Evolutionary conservation across 2,888 invertebrate species (phyloP).

Genomic region (Galeopsomyia nigrocyanea): DNA sequence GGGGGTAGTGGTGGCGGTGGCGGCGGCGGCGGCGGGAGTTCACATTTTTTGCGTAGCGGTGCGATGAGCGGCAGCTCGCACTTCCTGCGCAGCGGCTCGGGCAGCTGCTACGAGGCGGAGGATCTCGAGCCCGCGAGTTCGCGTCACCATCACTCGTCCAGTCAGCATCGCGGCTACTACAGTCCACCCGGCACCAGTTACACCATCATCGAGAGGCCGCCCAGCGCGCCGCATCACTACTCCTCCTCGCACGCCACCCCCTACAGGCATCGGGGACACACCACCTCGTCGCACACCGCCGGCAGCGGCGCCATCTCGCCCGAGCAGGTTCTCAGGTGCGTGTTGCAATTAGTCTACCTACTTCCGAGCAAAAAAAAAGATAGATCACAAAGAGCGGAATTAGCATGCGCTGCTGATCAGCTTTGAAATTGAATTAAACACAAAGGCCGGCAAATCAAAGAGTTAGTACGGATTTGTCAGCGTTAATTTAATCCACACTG

Average conservation of each 20-base stretch:
- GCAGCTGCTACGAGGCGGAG: constrained; percentile 66
- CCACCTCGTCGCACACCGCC: constrained; percentile 48
- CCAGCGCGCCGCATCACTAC: constrained; percentile 80
- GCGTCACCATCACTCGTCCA: constrained; percentile 70
- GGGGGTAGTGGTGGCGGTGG: constrained; percentile 65
- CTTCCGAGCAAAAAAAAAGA: no score
- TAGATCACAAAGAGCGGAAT: no score
- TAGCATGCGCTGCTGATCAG: no score
- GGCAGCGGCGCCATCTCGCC: constrained; percentile 78
- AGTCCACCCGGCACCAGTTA: constrained; percentile 91
- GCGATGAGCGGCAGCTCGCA: constrained; percentile 56
- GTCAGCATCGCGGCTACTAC: constrained; percentile 75
- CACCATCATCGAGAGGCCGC: constrained; percentile 87
- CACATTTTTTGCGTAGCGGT: constrained; percentile 51
- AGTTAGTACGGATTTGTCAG: neutral
- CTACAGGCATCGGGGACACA: constrained; percentile 61
- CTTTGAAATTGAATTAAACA: neutral
- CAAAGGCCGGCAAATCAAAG: constrained; percentile 20
- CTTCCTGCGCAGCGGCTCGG: constrained; percentile 51
- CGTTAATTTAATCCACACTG: constrained; percentile 5
- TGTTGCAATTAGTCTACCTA: neutral
- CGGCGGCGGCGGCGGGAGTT: constrained; percentile 60
- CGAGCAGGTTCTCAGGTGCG: constrained; percentile 80
- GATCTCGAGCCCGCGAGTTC: constrained; percentile 60
- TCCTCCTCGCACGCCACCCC: constrained; percentile 69